Conservation (phyloP, 2,113 vertebrate genomes). For the Ranitomeya imitator region DNA sequence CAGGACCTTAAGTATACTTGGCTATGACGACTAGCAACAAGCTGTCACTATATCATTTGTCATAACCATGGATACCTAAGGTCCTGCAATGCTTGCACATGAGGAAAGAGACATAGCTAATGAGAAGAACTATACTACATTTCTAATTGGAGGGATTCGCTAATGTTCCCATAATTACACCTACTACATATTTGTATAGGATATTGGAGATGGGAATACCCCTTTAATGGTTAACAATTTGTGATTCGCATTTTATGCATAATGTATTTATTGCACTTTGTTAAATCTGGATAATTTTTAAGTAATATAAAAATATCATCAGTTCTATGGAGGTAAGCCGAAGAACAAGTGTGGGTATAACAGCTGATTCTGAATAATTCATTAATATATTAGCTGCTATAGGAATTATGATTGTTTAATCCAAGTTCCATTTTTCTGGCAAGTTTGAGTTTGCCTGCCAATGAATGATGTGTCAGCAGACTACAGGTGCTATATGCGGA, state of each 20-base stretch:
- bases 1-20: too few relatives aligned
- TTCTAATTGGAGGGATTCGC: too few relatives aligned
- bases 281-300: background rate
- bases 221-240: background rate
- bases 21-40: too few relatives aligned
- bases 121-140: too few relatives aligned
- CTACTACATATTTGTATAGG: too few relatives aligned
- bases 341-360: background rate
- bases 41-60: too few relatives aligned
- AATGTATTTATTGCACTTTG: background rate
- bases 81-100: too few relatives aligned
- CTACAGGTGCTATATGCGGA: background rate
- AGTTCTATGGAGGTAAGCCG: background rate
- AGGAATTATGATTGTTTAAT: background rate
- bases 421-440: background rate
- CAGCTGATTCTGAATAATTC: constrained; percentile 21
- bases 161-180: too few relatives aligned
- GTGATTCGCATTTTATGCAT: background rate
- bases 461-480: background rate
- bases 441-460: background rate
- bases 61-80: too few relatives aligned
- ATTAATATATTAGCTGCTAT: constrained; percentile 14
- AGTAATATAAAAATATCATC: background rate
- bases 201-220: too few relatives aligned
- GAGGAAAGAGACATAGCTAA: too few relatives aligned